A percentile compares a stretch with the other conserved stretches of the same genome.
Conservation (phyloP, 2,888 invertebrate genomes). For the Drosophila pegasa region DNA sequence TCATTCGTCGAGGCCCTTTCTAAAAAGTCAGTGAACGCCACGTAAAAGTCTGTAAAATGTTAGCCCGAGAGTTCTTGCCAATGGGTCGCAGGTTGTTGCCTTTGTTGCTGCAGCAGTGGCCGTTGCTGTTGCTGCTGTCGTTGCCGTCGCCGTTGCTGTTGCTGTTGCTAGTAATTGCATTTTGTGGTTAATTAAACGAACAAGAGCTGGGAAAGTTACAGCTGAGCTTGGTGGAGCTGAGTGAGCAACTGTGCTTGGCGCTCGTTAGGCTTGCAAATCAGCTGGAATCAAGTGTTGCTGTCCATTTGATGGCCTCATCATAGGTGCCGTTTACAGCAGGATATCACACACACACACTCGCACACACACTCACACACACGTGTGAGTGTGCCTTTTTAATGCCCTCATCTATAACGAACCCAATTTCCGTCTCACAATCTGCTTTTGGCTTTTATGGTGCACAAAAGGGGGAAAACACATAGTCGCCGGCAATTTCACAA, state of each 20-base stretch:
- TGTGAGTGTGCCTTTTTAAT: slow-evolving; percentile 25
- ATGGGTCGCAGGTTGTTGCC: slow-evolving; percentile 6
- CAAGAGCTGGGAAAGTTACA: slow-evolving; percentile 40
- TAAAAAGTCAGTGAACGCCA: slow-evolving; percentile 34
- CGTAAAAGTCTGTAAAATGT: slow-evolving; percentile 38
- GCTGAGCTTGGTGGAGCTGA: slow-evolving; percentile 21
- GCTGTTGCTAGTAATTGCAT: slow-evolving; percentile 11
- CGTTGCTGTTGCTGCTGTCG: background rate
- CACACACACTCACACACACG: background rate
- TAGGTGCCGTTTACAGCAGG: slow-evolving; percentile 32
- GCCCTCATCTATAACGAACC: slow-evolving; percentile 47
- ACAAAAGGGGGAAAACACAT: slow-evolving; percentile 8
- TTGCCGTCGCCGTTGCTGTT: background rate
- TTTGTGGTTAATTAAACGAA: slow-evolving; percentile 47
- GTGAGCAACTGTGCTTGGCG: slow-evolving; percentile 9
- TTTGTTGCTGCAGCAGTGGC: too few species aligned
- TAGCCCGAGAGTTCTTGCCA: slow-evolving; percentile 24
- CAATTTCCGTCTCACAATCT: slow-evolving; percentile 43
- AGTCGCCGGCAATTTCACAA: slow-evolving; percentile 56
- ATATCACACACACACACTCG: slow-evolving; percentile 22
- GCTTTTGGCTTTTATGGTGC: slow-evolving; percentile 7
- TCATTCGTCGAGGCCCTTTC: background rate
- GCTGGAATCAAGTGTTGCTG: slow-evolving; percentile 10
- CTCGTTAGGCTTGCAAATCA: slow-evolving; percentile 27
- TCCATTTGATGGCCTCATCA: slow-evolving; percentile 31